Conservation (phyloP, 2,797 vertebrate genomes). For the Parauchenoglanis ngamensis region DNA sequence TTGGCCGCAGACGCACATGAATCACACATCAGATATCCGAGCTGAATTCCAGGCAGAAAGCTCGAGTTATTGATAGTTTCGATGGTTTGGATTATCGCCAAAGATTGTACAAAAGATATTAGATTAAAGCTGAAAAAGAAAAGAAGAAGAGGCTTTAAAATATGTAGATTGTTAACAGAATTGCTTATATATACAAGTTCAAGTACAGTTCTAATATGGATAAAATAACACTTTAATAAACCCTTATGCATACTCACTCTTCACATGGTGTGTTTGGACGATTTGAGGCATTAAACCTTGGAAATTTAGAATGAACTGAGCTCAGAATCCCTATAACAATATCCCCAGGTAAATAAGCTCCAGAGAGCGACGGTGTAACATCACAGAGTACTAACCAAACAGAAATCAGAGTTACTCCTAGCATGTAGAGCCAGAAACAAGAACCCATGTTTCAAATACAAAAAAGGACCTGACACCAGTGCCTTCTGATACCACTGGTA, state of each 20-base stretch:
- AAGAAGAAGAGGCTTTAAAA: conserved; percentile 5
- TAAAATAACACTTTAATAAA: not conserved
- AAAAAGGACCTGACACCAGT: not conserved
- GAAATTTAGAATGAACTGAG: conserved; percentile 57
- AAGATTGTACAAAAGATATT: conserved; percentile 50
- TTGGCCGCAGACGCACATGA: conserved; percentile 60
- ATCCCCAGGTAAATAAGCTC: conserved; percentile 57
- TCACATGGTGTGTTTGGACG: conserved; percentile 58
- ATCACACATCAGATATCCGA: conserved; percentile 68
- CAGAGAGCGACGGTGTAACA: conserved; percentile 9
- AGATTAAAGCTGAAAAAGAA: conserved; percentile 59
- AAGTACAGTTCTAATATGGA: not conserved
- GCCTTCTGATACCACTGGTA: no score
- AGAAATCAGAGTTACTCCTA: conserved; percentile 22
- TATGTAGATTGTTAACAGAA: no score
- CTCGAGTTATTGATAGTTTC: conserved; percentile 63
- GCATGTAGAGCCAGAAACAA: not conserved
- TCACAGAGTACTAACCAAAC: not conserved
- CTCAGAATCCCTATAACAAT: conserved; percentile 58
- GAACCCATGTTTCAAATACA: not conserved
- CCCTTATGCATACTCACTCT: conserved; percentile 56
- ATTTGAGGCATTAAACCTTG: conserved; percentile 33
- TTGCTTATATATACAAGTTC: not conserved
- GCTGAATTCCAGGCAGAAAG: conserved; percentile 63
- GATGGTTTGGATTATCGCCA: conserved; percentile 63